A percentile compares a stretch with the other conserved stretches of the same genome.
Evolutionary conservation across 2,113 vertebrate species (phyloP).

Genomic region (Anhinga rufa): DNA sequence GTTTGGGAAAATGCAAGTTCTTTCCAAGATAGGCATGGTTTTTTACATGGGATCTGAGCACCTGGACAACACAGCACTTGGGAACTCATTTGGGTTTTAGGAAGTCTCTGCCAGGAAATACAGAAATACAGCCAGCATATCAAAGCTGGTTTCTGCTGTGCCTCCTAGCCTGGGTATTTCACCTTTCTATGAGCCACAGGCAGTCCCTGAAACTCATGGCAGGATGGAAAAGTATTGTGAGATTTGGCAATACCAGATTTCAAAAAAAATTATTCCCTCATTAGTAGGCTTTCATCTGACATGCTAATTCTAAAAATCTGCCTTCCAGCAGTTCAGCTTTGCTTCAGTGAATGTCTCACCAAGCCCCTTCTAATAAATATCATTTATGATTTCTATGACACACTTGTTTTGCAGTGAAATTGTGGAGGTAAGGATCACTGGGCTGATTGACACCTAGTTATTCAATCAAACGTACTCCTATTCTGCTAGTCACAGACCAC

Average conservation of each 20-base stretch:
- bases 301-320: not conserved
- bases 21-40: rapidly evolving
- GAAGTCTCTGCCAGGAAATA: not conserved
- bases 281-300: not conserved
- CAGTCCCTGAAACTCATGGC: not conserved
- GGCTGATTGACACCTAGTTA: conserved; percentile 3
- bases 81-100: not conserved
- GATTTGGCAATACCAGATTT: not conserved
- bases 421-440: not conserved
- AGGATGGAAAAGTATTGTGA: not conserved
- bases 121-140: not conserved
- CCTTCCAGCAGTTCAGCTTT: not conserved
- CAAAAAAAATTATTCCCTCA: not conserved
- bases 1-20: not conserved
- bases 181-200: not conserved
- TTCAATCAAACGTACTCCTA: not conserved
- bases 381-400: not conserved
- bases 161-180: not conserved
- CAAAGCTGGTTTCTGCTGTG: not conserved
- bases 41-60: not conserved
- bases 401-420: not conserved
- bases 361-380: not conserved
- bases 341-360: not conserved
- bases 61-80: not conserved
- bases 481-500: not conserved